Conservation (phyloP, 2,888 invertebrate genomes). For the Panzeria rudis region DNA sequence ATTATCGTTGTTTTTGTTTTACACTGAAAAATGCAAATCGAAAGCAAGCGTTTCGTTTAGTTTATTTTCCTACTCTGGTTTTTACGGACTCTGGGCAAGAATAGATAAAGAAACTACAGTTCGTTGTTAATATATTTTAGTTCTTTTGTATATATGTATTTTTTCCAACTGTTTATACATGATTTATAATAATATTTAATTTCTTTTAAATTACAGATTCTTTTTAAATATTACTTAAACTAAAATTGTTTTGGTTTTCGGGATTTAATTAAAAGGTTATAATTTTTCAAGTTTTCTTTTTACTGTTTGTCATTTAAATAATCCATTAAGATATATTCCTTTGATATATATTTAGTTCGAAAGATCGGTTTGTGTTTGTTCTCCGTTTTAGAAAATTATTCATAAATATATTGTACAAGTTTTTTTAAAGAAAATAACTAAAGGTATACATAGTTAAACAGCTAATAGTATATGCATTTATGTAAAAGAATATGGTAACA, state of each 20-base stretch:
- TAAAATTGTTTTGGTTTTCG: constrained; percentile 61
- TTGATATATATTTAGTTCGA: constrained; percentile 60
- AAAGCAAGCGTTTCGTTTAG: no score
- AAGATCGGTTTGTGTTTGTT: constrained; percentile 47
- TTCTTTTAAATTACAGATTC: constrained; percentile 65
- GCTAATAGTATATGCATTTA: constrained; percentile 15
- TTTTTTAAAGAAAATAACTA: constrained; percentile 21
- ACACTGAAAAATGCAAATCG: no score
- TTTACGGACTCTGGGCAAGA: no score
- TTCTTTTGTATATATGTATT: constrained; percentile 65
- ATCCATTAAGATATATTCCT: constrained; percentile 49
- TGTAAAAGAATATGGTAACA: constrained; percentile 2
- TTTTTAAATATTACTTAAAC: constrained; percentile 59
- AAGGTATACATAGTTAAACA: constrained; percentile 19
- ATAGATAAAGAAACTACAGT: neutral
- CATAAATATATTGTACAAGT: constrained; percentile 62
- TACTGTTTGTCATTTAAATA: constrained; percentile 22
- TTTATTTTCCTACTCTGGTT: no score
- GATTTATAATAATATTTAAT: constrained; percentile 65
- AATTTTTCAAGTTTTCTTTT: constrained; percentile 9
- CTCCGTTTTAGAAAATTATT: constrained; percentile 36
- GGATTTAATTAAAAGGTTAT: constrained; percentile 49
- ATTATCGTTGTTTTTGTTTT: no score
- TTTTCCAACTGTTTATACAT: constrained; percentile 68
- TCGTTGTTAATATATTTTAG: constrained; percentile 35